These are phyloP conservation scores for Cryptoblepharus egeriae DNA, from an alignment of 2,797 vertebrate genomes.

Conservation along the genomic window DNA sequence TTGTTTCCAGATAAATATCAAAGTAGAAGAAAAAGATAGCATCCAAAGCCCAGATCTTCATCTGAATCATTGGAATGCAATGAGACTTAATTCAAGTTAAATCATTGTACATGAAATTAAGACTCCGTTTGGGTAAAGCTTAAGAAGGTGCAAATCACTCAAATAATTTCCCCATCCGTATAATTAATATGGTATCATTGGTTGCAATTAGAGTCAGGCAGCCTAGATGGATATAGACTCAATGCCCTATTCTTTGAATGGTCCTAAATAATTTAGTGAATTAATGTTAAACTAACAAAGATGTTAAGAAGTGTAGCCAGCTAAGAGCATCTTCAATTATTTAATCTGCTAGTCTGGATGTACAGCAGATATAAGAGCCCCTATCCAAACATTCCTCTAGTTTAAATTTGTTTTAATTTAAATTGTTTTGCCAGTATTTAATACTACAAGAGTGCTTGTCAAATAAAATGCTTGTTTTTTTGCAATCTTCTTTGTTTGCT, in stretches of 20 bases:
- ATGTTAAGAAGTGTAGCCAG: slow-evolving; percentile 36
- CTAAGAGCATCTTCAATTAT: slow-evolving; percentile 47
- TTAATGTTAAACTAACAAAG: slow-evolving; percentile 36
- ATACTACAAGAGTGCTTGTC: slow-evolving; percentile 38
- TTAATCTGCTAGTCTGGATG: slow-evolving; percentile 42
- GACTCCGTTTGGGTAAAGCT: background rate
- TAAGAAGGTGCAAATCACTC: background rate
- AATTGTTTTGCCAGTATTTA: slow-evolving; percentile 41
- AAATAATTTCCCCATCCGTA: background rate
- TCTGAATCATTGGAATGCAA: background rate
- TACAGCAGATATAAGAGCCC: slow-evolving; percentile 7
- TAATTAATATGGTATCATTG: background rate
- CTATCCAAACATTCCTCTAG: slow-evolving; percentile 21
- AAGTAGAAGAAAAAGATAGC: background rate
- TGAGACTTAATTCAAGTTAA: background rate
- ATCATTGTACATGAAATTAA: background rate
- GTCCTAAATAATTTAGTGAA: slow-evolving; percentile 55
- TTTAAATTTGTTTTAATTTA: slow-evolving; percentile 38
- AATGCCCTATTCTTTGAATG: slow-evolving; percentile 42
- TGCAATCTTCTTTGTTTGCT: slow-evolving; percentile 29
- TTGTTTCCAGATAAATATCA: background rate
- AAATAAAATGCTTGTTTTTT: slow-evolving; percentile 47
- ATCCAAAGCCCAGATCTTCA: background rate
- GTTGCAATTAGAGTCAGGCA: background rate
- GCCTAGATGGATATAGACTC: background rate